A percentile compares a stretch with the other conserved stretches of the same genome.
phyloP scores from a whole-genome alignment of 2,797 vertebrate species.

The Harpagifer antarcticus region DNA sequence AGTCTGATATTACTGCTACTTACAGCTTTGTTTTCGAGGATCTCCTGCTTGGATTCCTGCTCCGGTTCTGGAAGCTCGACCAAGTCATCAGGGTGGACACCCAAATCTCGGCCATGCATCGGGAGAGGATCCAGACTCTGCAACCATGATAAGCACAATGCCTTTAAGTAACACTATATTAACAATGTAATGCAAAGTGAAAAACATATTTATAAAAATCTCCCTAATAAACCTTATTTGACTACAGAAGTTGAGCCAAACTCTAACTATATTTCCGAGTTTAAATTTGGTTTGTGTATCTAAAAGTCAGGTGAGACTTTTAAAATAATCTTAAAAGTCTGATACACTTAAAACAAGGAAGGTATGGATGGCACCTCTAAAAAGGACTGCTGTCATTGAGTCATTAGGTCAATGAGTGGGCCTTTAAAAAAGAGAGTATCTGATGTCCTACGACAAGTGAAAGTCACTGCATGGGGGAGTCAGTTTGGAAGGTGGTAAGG shows the following conservation, averaged over 20 bases:
- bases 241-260: not conserved
- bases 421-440: not conserved
- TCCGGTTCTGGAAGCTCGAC: slow-evolving; percentile 89
- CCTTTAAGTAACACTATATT: fast-evolving
- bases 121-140: slow-evolving; percentile 97
- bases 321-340: not conserved
- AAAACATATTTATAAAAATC: not conserved
- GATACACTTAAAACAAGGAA: not conserved
- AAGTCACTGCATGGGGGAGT: slow-evolving; percentile 12
- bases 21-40: slow-evolving; percentile 97
- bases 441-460: slow-evolving; percentile 15
- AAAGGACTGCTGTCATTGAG: slow-evolving; percentile 1
- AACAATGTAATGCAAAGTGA: not conserved
- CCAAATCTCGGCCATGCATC: slow-evolving; percentile 89
- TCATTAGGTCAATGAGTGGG: not conserved
- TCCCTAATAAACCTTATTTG: not conserved
- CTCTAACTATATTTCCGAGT: not conserved
- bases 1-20: slow-evolving; percentile 60
- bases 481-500: not conserved
- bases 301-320: not conserved
- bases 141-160: not conserved
- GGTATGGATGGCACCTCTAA: not conserved
- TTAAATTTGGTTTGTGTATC: not conserved
- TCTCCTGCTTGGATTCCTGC: slow-evolving; percentile 93
- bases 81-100: slow-evolving; percentile 88